Evolutionary conservation across 2,888 invertebrate species (phyloP).

Genomic region (Alviniconcha strummeri): DNA sequence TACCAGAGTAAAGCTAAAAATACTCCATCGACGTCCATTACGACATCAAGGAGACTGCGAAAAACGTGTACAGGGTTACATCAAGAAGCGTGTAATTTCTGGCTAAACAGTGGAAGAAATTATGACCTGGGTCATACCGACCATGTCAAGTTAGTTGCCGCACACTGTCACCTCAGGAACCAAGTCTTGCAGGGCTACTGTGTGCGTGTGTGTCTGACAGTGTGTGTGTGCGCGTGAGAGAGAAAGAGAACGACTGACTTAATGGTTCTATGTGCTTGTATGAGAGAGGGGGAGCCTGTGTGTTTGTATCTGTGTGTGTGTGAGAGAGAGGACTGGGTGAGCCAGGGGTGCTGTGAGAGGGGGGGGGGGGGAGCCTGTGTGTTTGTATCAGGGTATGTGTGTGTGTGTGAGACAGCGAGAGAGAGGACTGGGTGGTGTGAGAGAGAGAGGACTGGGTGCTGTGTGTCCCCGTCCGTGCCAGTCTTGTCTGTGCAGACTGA

Average conservation of each 20-base stretch:
- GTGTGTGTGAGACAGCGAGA: too few species aligned
- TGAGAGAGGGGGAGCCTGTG: background rate
- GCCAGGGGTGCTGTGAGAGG: too few species aligned
- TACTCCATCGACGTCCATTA: constrained; percentile 7
- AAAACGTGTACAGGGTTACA: background rate
- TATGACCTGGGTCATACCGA: background rate
- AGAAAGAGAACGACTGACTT: background rate
- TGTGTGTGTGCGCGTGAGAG: background rate
- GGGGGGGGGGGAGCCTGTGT: too few species aligned
- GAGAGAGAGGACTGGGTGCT: too few species aligned
- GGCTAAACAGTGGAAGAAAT: background rate
- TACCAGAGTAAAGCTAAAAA: too few species aligned
- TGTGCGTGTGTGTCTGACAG: background rate
- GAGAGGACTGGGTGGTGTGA: too few species aligned
- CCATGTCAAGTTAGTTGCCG: too few species aligned
- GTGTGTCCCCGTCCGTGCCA: too few species aligned
- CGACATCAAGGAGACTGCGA: constrained; percentile 9
- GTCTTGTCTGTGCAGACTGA: too few species aligned
- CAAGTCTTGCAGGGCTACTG: background rate
- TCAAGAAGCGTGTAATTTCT: background rate
- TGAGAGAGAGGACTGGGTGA: background rate
- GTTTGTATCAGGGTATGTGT: too few species aligned
- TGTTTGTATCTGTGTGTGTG: background rate
- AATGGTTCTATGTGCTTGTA: background rate
- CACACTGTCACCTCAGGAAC: too few species aligned